Evolutionary conservation across 2,797 vertebrate species (phyloP).

Genomic region (Poecilia velifera): DNA sequence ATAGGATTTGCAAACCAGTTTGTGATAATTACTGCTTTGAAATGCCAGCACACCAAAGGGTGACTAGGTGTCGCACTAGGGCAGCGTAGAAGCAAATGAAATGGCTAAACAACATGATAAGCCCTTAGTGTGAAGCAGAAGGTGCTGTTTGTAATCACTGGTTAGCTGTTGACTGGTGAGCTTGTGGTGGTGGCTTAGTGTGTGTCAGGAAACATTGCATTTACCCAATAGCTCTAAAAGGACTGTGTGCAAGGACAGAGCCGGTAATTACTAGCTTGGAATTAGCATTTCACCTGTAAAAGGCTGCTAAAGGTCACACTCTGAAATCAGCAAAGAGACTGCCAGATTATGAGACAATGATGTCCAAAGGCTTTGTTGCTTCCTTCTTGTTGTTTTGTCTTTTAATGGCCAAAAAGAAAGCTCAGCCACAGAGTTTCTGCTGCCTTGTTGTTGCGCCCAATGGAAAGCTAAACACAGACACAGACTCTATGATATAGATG

Average conservation of each 20-base stretch:
- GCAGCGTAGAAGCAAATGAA: constrained; percentile 65
- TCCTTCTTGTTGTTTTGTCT: constrained; percentile 2
- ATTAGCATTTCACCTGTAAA: constrained; percentile 34
- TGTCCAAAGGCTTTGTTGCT: not conserved
- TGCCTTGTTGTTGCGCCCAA: not conserved
- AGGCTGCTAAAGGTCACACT: not conserved
- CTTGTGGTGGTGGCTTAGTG: constrained; percentile 15
- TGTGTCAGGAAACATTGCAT: constrained; percentile 18
- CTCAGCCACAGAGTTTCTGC: not conserved
- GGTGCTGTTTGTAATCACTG: constrained; percentile 42
- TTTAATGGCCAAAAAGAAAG: not conserved
- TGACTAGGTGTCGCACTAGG: constrained; percentile 29
- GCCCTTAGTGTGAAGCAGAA: constrained; percentile 32
- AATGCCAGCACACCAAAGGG: constrained; percentile 65
- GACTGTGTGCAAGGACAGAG: constrained; percentile 15
- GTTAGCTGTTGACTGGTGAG: constrained; percentile 51
- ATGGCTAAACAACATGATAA: constrained; percentile 71
- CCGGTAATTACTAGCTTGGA: constrained; percentile 30
- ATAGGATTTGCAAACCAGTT: constrained; percentile 59
- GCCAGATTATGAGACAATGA: not conserved
- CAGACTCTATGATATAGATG: not conserved
- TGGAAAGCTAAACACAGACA: constrained; percentile 1
- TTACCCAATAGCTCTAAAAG: constrained; percentile 37
- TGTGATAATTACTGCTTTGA: constrained; percentile 70
- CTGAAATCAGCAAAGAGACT: constrained; percentile 6